Evolutionary conservation across 2,113 vertebrate genomes (phyloP).

Genomic region (Phycodurus eques): DNA sequence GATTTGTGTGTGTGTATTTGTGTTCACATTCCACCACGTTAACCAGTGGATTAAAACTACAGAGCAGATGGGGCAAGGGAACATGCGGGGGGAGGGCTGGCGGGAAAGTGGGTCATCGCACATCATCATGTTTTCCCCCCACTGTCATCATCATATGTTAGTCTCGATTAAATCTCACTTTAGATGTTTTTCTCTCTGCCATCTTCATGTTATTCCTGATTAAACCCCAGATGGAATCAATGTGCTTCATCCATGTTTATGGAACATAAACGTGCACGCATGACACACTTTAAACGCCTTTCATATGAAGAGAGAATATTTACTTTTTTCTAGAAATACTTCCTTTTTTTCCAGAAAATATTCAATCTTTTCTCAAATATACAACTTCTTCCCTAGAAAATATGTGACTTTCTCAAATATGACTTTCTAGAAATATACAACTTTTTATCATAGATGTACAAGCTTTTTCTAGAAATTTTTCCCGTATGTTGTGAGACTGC

Average conservation of each 20-base stretch:
- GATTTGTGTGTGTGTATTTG: not conserved
- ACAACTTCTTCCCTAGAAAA: no score
- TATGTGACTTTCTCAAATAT: no score
- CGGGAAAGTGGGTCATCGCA: constrained; percentile 74
- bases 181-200: constrained; percentile 1
- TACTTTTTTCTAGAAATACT: no score
- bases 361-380: no score
- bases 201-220: not conserved
- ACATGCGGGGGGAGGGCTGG: constrained; percentile 22
- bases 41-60: constrained; percentile 74
- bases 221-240: not conserved
- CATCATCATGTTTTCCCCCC: constrained; percentile 16
- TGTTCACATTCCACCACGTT: constrained; percentile 39
- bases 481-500: no score
- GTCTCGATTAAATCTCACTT: constrained; percentile 19
- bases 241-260: not conserved
- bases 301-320: not conserved
- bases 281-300: not conserved
- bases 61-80: constrained; percentile 70
- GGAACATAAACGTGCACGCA: no score
- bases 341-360: no score
- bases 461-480: no score
- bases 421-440: no score
- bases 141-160: constrained; percentile 5
- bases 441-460: no score